Base-by-base conservation (phyloP, 1,140 invertebrate species). In the Aphis gossypii region DNA sequence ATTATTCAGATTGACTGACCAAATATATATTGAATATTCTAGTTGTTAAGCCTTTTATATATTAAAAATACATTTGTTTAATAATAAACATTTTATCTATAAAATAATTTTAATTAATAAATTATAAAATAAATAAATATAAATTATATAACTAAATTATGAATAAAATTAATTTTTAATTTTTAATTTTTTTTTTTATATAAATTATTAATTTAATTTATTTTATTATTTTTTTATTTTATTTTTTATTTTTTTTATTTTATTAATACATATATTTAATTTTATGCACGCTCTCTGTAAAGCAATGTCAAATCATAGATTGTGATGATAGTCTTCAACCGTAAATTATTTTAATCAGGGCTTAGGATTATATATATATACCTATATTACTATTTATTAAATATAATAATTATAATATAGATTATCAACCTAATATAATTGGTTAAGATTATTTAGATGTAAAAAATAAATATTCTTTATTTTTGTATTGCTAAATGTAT, bases 1-100 rank as follows among this genome's bases (percentile, higher is more conserved):
- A 76, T 92, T 76, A 76, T 84, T 93, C 18, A n/a, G 92, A 93
- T 93, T 93, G 92, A 93, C 92, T 93, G 92, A 93, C 86, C 92
- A 93, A 92, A 93, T 86, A 86, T 93, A 51, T 93, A 93, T 93
- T 93, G 41, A 86, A 93, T 86, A 83, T 86, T 56, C 30, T 93
- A 93, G 92, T 86, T 86, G 44, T 86, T 92, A 93, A 93, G 92
- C 82, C 56, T 92, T 93, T 86, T 41, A 86, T 93, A 38, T 93
- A 93, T 54, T 93, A 83, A n/a, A n/a, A n/a, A n/a, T n/a, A n/a
- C n/a, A n/a, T n/a, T n/a, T n/a, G n/a, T n/a, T n/a, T n/a, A n/a
- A n/a, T n/a, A n/a, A n/a, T n/a, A n/a, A n/a, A n/a, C n/a, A n/a
- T n/a, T n/a, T n/a, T n/a, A n/a, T n/a, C n/a, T n/a, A n/a, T n/a